Evolutionary conservation across 2,797 vertebrate genomes (phyloP).

Genomic region (Nasua narica): DNA sequence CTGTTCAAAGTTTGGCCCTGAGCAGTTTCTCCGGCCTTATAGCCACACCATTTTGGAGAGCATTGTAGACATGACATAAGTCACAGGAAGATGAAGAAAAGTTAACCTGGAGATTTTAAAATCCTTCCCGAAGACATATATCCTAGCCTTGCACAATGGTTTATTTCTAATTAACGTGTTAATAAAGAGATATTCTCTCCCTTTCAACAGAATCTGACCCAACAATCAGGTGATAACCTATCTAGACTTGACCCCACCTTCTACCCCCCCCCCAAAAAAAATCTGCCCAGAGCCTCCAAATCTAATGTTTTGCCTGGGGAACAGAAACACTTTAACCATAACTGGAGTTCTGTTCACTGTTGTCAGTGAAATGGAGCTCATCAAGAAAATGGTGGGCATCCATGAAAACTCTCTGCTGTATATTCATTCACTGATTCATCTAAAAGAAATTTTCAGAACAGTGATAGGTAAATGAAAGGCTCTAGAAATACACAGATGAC

Average conservation of each 20-base stretch:
- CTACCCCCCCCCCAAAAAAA: not conserved
- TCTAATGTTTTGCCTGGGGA: not conserved
- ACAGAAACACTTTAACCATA: not conserved
- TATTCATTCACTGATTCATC: not conserved
- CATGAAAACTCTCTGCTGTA: not conserved
- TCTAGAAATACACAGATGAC: not conserved
- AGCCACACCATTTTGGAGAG: not conserved
- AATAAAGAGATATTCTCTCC: slow-evolving; percentile 20
- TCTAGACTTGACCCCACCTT: slow-evolving; percentile 54
- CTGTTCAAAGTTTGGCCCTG: not conserved
- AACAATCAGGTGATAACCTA: slow-evolving; percentile 25
- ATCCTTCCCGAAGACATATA: not conserved
- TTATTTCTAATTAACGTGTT: slow-evolving; percentile 47
- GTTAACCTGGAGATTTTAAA: not conserved
- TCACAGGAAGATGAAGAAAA: slow-evolving; percentile 28
- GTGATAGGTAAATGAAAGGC: not conserved
- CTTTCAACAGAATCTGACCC: slow-evolving; percentile 23
- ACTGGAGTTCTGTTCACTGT: not conserved
- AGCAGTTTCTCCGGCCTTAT: not conserved
- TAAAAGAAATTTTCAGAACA: not conserved
- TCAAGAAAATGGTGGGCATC: not conserved
- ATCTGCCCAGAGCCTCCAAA: not conserved
- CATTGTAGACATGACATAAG: not conserved
- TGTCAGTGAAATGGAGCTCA: not conserved
- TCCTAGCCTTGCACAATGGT: not conserved